Conservation (phyloP, 2,797 vertebrate species). For the Champsocephalus esox region DNA sequence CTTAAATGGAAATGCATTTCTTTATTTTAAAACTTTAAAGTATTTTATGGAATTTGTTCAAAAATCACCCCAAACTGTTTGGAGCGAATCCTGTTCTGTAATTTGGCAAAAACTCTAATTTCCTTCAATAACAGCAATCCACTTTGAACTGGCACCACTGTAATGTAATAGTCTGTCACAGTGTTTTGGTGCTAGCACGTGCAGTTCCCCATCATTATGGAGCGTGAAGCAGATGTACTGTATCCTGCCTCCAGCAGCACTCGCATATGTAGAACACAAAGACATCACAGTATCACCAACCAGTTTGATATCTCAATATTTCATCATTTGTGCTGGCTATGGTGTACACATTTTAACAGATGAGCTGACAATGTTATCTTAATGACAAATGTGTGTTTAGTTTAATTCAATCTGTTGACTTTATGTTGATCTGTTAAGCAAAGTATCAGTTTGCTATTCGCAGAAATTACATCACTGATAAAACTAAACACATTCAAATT, state of each 20-base stretch:
- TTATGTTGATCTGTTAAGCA: constrained; percentile 20
- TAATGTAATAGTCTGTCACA: constrained; percentile 32
- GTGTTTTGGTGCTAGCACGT: constrained; percentile 36
- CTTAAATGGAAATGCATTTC: neutral
- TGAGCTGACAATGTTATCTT: constrained; percentile 28
- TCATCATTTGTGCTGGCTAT: no score
- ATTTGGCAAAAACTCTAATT: constrained; percentile 31
- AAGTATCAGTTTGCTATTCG: constrained; percentile 8
- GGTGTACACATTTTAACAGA: neutral
- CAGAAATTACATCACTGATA: constrained; percentile 5
- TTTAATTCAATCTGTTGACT: constrained; percentile 22
- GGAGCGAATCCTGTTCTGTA: constrained; percentile 26
- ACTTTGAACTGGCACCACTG: constrained; percentile 28
- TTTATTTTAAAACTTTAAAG: neutral
- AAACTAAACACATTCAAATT: constrained; percentile 10
- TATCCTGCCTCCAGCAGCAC: constrained; percentile 33
- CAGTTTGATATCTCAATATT: constrained; percentile 2
- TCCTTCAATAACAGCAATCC: constrained; percentile 37
- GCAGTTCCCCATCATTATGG: constrained; percentile 54
- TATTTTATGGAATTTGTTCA: neutral
- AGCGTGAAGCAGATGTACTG: constrained; percentile 49
- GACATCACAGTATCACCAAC: constrained; percentile 8
- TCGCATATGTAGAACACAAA: constrained; percentile 6
- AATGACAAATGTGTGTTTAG: constrained; percentile 21
- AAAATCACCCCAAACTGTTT: neutral